phyloP scores from a whole-genome alignment of 2,888 invertebrate genomes.

The Horisme vitalbata region DNA sequence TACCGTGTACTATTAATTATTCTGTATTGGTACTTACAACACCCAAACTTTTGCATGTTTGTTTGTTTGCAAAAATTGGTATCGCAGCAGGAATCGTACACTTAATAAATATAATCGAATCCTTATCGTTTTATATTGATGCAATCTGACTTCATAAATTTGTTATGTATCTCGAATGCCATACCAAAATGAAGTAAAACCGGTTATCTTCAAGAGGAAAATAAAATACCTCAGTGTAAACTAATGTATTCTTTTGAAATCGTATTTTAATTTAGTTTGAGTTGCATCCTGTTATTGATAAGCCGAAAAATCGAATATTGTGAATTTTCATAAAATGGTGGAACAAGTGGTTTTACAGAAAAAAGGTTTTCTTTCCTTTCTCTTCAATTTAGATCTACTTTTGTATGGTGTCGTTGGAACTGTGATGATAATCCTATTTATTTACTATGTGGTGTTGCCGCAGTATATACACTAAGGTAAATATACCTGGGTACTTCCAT shows the following conservation, averaged over 20 bases:
- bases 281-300: neutral
- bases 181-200: too few species aligned
- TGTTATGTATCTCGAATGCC: too few species aligned
- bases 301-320: neutral
- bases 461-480: conserved; percentile 29
- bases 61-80: too few species aligned
- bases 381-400: conserved; percentile 56
- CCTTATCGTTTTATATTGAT: too few species aligned
- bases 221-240: neutral
- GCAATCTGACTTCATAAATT: too few species aligned
- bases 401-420: conserved; percentile 49
- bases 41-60: too few species aligned
- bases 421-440: conserved; percentile 50
- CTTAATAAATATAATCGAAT: too few species aligned
- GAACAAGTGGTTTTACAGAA: conserved; percentile 21
- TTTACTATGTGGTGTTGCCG: conserved; percentile 49
- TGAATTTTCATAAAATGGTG: conserved; percentile 14
- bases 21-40: too few species aligned
- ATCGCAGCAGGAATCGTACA: too few species aligned
- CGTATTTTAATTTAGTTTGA: conserved; percentile 10
- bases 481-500: conserved; percentile 4
- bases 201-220: conserved; percentile 6
- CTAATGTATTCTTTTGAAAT: too few species aligned
- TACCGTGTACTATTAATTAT: too few species aligned
- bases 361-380: conserved; percentile 44